These are phyloP conservation scores for Capromys pilorides DNA, from an alignment of 2,797 vertebrate species.

Conservation along the genomic window DNA sequence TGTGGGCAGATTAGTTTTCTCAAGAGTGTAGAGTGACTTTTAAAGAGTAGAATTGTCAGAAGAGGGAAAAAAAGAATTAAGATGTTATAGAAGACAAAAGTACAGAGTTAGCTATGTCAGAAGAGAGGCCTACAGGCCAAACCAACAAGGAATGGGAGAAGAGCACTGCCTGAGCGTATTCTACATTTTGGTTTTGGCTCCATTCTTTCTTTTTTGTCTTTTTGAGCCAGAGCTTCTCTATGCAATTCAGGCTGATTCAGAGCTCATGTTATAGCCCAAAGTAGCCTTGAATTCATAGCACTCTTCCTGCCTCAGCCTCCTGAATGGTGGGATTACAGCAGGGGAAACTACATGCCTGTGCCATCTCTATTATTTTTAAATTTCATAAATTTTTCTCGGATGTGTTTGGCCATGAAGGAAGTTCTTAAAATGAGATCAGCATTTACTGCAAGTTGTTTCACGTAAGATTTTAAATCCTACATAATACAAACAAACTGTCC, in stretches of 20 bases:
- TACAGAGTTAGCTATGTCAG: not conserved
- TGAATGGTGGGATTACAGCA: not conserved
- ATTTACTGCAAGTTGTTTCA: slow-evolving; percentile 13
- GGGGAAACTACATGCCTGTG: not conserved
- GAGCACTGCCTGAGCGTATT: fast-evolving
- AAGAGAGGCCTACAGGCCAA: not conserved
- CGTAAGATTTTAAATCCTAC: slow-evolving; percentile 22
- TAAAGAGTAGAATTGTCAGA: not conserved
- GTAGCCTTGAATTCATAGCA: not conserved
- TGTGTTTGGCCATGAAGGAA: not conserved
- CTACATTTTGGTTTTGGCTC: not conserved
- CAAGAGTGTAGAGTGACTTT: not conserved
- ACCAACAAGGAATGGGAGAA: fast-evolving
- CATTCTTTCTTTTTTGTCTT: not conserved
- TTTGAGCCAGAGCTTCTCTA: not conserved
- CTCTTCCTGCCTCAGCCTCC: not conserved
- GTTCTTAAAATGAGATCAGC: not conserved
- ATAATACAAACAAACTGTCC: slow-evolving; percentile 31
- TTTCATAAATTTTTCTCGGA: not conserved
- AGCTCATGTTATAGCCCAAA: not conserved
- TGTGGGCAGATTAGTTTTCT: not conserved
- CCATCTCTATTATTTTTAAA: not conserved
- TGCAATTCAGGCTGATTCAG: not conserved
- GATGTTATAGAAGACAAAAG: not conserved
- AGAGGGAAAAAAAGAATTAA: not conserved